Base-by-base conservation (phyloP, 2,888 invertebrate species). In the Reticulitermes lucifugus region DNA sequence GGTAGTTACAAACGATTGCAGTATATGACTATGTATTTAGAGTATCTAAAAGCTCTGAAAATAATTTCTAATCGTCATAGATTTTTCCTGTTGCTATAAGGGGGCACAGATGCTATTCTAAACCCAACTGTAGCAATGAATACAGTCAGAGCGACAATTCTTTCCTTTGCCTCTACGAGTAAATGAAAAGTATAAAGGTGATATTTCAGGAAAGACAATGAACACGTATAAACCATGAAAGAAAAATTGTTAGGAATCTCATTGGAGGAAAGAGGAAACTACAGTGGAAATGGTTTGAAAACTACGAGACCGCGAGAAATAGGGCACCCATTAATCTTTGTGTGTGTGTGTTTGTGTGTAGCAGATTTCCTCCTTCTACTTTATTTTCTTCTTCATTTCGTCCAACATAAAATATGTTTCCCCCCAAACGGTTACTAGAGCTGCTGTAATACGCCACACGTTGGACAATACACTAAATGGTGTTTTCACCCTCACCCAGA, bases 321-420 rank as follows among this genome's bases (percentile, higher is more conserved):
- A n/a, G 77, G n/a, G n/a, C 46, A n/a, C 22, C 46, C 77, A 77
- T 77, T 77, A 77, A 77, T 77, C 77, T 77, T n/a, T 75, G 12
- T 75, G n/a, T 43, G 7, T 18, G 55, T 18, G 18, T 55, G 7
- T 18, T 12, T 18, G 18, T 55, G 65, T 65, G 65, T 25, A n/a
- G 65, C 65, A n/a, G 65, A 65, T n/a, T 65, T 65, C 12, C 25
- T n/a, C 25, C 25, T 25, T 60, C 5, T 65, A 60, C 60, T 60
- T 60, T 60, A 60, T 60, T 60, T 60, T 60, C 60, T 60, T 60
- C 9, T 14, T 65, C n/a, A 65, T 65, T 65, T 65, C 65, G 12
- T 65, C 65, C 25, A 65, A n/a, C 5, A 25, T n/a, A n/a, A 65
- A 65, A n/a, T 65, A 65, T 65, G n/a, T 25, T n/a, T n/a, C 65